Evolutionary conservation across 2,888 invertebrate genomes (phyloP).

Genomic region (Rhaphigaster nebulosa): DNA sequence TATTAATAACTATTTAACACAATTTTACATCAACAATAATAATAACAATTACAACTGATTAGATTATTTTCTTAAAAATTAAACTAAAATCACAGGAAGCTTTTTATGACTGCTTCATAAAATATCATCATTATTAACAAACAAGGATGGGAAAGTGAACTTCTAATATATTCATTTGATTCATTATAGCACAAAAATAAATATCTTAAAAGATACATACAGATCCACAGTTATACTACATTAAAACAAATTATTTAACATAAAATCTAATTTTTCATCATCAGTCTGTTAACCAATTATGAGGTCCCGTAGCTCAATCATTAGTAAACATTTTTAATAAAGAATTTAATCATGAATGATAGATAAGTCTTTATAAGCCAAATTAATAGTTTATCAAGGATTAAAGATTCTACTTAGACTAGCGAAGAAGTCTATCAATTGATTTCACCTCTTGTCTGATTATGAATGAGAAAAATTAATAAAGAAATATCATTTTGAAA

Average conservation of each 20-base stretch:
- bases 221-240: background rate
- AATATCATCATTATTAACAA: slow-evolving; percentile 41
- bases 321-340: background rate
- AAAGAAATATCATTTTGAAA: background rate
- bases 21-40: slow-evolving; percentile 53
- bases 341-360: background rate
- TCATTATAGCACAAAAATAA: background rate
- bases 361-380: background rate
- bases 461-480: background rate
- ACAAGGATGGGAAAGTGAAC: slow-evolving; percentile 45
- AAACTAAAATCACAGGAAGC: slow-evolving; percentile 59
- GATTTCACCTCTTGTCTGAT: background rate
- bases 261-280: slow-evolving; percentile 10
- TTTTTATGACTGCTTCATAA: slow-evolving; percentile 56
- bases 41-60: slow-evolving; percentile 52
- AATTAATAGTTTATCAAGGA: background rate
- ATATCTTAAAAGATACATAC: background rate
- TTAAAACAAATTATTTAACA: slow-evolving; percentile 16
- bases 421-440: background rate
- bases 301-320: background rate
- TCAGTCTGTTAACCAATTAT: slow-evolving; percentile 27
- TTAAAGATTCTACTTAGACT: background rate
- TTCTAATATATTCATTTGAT: slow-evolving; percentile 18
- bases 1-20: slow-evolving; percentile 49
- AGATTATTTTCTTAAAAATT: slow-evolving; percentile 44